phyloP scores from a whole-genome alignment of 2,797 vertebrate species.

The Sebastes minor region DNA sequence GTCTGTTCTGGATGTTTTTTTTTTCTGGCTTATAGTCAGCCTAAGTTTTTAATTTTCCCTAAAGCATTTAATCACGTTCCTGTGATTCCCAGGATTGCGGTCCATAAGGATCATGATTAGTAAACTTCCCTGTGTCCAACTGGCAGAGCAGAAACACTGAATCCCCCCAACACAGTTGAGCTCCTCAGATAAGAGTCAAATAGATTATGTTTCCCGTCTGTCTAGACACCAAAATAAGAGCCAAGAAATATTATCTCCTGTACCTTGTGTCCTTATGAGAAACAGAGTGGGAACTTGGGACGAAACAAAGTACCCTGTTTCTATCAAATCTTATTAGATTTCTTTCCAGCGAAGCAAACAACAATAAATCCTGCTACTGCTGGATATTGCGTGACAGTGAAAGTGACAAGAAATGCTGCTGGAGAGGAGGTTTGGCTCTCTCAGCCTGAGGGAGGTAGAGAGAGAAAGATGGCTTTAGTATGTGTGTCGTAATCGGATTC shows the following conservation, averaged over 20 bases:
- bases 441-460: not conserved
- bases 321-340: conserved; percentile 50
- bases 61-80: conserved; percentile 35
- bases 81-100: conserved; percentile 25
- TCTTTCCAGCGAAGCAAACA: conserved; percentile 33
- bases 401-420: conserved; percentile 37
- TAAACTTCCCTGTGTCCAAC: conserved; percentile 29
- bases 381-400: conserved; percentile 26
- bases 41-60: conserved; percentile 25
- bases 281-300: conserved; percentile 21
- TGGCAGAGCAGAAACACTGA: conserved; percentile 29
- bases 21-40: not conserved
- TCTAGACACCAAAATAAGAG: conserved; percentile 58
- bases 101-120: conserved; percentile 30
- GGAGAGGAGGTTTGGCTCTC: conserved; percentile 21
- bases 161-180: conserved; percentile 30
- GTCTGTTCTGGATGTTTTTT: not conserved
- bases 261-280: conserved; percentile 21
- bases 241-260: conserved; percentile 21
- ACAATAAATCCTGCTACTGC: conserved; percentile 46
- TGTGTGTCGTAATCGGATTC: conserved; percentile 41
- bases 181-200: conserved; percentile 34
- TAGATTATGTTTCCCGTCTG: conserved; percentile 40
- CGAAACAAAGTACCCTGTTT: conserved; percentile 39
- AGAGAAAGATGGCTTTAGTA: conserved; percentile 30